These are phyloP conservation scores for Phylloscopus trochilus DNA, from an alignment of 2,113 vertebrate species.

Conservation along the genomic window DNA sequence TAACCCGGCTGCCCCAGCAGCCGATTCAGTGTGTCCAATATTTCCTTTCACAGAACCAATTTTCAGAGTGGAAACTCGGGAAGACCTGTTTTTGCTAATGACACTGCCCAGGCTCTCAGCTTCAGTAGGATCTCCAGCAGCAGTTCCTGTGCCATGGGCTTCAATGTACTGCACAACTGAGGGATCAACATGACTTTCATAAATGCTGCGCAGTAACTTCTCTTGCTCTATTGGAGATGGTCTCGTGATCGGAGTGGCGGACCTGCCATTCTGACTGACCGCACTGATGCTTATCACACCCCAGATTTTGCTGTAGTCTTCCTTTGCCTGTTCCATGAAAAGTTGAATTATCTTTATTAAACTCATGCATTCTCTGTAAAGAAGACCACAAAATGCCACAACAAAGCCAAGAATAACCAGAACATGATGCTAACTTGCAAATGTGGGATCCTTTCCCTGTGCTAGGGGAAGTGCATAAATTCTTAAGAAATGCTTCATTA, in stretches of 20 bases:
- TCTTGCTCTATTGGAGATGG: constrained; percentile 77
- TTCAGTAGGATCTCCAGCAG: constrained; percentile 77
- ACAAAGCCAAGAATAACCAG: too few species aligned
- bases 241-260: constrained; percentile 77
- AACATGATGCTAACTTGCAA: too few species aligned
- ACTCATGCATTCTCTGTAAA: too few species aligned
- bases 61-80: constrained; percentile 47
- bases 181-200: constrained; percentile 67
- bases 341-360: background rate
- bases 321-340: constrained; percentile 69
- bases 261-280: constrained; percentile 80
- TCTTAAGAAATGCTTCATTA: too few species aligned
- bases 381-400: too few species aligned
- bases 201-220: constrained; percentile 76
- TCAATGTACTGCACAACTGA: constrained; percentile 80
- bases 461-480: too few species aligned
- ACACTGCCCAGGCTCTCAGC: constrained; percentile 74
- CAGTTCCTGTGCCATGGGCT: constrained; percentile 83
- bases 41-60: constrained; percentile 85
- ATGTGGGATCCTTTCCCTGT: too few species aligned
- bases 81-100: constrained; percentile 68
- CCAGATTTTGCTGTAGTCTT: constrained; percentile 81
- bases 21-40: constrained; percentile 85
- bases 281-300: constrained; percentile 78
- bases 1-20: constrained; percentile 82